Conservation (phyloP, 2,113 vertebrate genomes). For the rat (Rattus norvegicus) region GRCr8 NC_086035.1:17673001-17673500, state of each 20-base stretch:
- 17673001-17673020: background rate
- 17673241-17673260: background rate
- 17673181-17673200: background rate
- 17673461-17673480: background rate
- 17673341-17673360: background rate
- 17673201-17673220: background rate
- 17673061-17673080: too few species aligned
- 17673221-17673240: background rate
- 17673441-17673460: background rate
- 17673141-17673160: background rate
- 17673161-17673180: background rate
- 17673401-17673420: background rate
- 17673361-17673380: background rate
- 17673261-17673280: background rate
- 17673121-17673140: background rate
- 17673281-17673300: background rate
- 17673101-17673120: background rate
- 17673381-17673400: background rate
- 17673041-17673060: background rate
- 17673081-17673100: background rate
- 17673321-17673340: background rate
- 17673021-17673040: background rate
- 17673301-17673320: background rate
- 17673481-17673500: too few species aligned
- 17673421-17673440: background rate